Conservation (phyloP, 1,140 invertebrate genomes). For the Halyomorpha halys region DNA sequence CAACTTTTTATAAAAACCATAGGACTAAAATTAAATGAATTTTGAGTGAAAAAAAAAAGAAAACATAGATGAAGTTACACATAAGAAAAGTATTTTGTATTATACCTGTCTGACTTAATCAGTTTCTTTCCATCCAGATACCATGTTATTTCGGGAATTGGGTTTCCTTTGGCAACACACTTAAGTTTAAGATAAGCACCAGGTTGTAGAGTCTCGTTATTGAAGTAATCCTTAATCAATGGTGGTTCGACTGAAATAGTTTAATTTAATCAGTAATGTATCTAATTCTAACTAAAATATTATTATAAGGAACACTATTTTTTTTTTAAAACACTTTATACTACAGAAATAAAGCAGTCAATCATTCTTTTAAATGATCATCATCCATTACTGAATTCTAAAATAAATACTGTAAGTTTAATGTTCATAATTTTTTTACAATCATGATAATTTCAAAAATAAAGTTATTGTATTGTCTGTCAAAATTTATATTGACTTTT, state of each 20-base stretch:
- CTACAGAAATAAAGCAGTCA: conserved; percentile 16
- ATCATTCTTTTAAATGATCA: not conserved
- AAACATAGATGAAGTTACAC: no score
- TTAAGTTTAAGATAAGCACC: conserved; percentile 74
- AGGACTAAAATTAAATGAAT: no score
- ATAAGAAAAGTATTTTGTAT: no score
- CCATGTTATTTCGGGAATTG: conserved; percentile 90
- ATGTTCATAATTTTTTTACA: no score
- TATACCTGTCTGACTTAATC: conserved; percentile 64
- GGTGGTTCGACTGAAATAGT: conserved; percentile 65
- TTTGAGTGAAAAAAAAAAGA: no score
- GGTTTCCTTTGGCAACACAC: conserved; percentile 76
- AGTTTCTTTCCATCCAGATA: conserved; percentile 79
- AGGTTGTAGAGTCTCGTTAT: conserved; percentile 75
- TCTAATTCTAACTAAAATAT: not conserved
- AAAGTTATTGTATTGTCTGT: no score
- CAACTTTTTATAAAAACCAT: no score
- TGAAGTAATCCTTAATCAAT: conserved; percentile 74
- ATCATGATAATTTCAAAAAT: no score
- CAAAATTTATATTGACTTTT: no score
- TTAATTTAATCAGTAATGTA: conserved; percentile 18
- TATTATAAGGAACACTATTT: not conserved
- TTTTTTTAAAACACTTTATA: conserved; percentile 10
- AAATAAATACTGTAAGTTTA: no score
- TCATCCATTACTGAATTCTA: no score